phyloP scores from a whole-genome alignment of 64 coral and sea anemone species.

The Montipora efflorescens region DNA sequence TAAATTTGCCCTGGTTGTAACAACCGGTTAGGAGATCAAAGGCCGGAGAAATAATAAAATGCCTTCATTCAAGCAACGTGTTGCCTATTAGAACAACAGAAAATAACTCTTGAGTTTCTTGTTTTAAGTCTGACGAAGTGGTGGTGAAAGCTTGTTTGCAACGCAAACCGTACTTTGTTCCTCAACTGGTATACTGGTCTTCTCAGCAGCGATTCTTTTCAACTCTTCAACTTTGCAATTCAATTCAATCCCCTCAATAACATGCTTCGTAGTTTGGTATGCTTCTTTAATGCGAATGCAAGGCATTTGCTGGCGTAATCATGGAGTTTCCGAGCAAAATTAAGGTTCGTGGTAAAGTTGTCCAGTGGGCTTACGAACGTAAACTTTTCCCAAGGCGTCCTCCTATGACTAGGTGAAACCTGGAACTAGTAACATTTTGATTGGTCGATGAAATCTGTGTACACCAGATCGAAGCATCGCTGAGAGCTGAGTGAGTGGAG shows the following conservation, averaged over 20 bases:
- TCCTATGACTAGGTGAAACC: neutral
- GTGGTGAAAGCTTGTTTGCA: no score
- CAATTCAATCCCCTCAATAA: slow-evolving; percentile 79
- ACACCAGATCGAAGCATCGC: neutral
- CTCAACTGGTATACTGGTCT: slow-evolving; percentile 70
- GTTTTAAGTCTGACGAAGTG: no score
- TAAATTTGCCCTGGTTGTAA: no score
- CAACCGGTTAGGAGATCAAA: no score
- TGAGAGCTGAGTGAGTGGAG: neutral
- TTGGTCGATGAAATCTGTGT: neutral
- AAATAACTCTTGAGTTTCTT: no score
- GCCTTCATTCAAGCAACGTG: no score
- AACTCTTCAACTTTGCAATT: slow-evolving; percentile 64
- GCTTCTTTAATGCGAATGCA: slow-evolving; percentile 88
- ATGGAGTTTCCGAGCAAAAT: neutral
- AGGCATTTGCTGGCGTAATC: slow-evolving; percentile 58
- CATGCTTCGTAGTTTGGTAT: slow-evolving; percentile 66
- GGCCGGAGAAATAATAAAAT: no score
- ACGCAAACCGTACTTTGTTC: slow-evolving; percentile 76
- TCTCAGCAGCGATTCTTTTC: slow-evolving; percentile 77
- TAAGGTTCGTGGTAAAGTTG: no score
- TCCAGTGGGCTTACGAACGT: no score
- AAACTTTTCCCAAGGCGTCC: neutral
- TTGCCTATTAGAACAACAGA: no score
- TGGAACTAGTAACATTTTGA: slow-evolving; percentile 27